phyloP scores from a whole-genome alignment of 1,140 invertebrate genomes.

The Metopolophium dirhodum region DNA sequence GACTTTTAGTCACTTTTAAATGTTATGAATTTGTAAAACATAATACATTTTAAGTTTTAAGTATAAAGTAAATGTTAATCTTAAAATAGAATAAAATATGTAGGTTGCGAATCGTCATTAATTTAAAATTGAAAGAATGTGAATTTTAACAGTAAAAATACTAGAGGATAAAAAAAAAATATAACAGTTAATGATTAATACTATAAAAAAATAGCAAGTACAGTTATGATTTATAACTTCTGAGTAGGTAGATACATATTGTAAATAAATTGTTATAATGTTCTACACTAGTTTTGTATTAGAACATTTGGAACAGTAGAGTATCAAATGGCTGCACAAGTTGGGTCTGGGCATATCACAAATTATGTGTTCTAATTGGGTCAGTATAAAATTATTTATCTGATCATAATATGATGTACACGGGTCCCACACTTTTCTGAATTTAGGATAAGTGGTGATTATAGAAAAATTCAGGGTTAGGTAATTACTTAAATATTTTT shows the following conservation, averaged over 20 bases:
- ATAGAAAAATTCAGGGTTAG: too few relatives aligned
- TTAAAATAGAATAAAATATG: neutral
- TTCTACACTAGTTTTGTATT: neutral
- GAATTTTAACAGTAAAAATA: neutral
- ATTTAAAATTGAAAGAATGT: neutral
- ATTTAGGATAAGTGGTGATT: too few relatives aligned
- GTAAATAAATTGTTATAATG: neutral
- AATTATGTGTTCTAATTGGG: too few relatives aligned
- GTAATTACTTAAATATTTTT: too few relatives aligned
- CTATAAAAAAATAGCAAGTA: neutral
- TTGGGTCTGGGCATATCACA: too few relatives aligned
- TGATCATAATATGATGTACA: too few relatives aligned
- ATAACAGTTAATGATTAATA: neutral
- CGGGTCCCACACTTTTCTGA: too few relatives aligned
- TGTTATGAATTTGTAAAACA: neutral
- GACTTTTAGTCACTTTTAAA: neutral
- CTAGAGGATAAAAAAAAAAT: neutral
- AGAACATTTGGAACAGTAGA: neutral
- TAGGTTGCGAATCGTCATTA: neutral
- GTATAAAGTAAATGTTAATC: neutral
- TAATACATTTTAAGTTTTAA: neutral
- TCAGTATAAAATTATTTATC: too few relatives aligned
- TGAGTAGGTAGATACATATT: neutral
- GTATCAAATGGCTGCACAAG: neutral
- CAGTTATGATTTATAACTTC: neutral